A percentile compares a stretch with the other conserved stretches of the same genome.
Conservation (phyloP, 2,113 vertebrate genomes). For the Neogobius melanostomus region DNA sequence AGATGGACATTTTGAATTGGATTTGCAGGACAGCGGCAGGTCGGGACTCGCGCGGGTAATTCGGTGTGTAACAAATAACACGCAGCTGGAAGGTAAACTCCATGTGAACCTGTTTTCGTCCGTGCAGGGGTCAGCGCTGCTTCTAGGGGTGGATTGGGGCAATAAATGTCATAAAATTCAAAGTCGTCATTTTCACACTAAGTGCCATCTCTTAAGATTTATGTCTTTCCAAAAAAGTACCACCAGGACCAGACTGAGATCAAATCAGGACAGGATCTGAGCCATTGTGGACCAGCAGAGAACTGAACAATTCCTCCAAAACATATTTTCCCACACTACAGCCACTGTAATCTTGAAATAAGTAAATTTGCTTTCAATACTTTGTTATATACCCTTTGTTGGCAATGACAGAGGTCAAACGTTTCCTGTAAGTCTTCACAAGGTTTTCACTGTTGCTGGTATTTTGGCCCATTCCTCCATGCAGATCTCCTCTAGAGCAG, state of each 20-base stretch:
- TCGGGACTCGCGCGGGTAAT: neutral
- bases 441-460: no score
- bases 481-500: no score
- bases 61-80: neutral
- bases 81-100: constrained; percentile 1
- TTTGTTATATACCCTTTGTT: no score
- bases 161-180: neutral
- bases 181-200: neutral
- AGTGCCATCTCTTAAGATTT: no score
- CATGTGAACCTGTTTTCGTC: neutral
- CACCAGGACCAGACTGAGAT: neutral
- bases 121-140: neutral
- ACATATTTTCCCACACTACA: no score
- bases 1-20: neutral
- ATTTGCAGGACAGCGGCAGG: neutral
- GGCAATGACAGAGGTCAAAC: no score
- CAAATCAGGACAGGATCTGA: neutral
- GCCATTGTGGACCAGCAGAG: neutral
- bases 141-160: neutral
- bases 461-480: no score
- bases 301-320: neutral
- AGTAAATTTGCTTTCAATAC: no score
- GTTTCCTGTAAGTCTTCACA: no score
- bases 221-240: no score
- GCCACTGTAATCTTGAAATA: no score